Conservation (phyloP, 2,888 invertebrate species). For the Trilocha varians region DNA sequence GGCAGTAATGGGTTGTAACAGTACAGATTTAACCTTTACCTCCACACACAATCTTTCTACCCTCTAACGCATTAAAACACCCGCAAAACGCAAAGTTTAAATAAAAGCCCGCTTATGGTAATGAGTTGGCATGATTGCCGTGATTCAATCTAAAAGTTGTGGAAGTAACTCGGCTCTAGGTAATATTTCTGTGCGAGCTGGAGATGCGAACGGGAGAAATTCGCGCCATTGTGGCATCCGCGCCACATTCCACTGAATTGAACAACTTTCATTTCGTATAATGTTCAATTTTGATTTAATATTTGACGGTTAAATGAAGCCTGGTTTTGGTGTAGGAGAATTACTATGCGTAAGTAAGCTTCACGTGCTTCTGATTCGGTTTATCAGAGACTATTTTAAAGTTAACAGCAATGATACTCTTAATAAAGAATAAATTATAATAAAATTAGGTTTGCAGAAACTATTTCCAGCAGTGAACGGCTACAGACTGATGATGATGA, state of each 20-base stretch:
- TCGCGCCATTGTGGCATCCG: not conserved
- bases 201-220: not conserved
- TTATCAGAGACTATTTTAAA: no score
- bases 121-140: constrained; percentile 5
- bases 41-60: no score
- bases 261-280: not conserved
- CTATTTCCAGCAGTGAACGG: no score
- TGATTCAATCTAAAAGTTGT: constrained; percentile 6
- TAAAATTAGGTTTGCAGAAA: no score
- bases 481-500: no score
- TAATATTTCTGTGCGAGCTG: not conserved
- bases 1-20: no score
- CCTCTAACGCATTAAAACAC: no score
- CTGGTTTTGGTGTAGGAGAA: not conserved
- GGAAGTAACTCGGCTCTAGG: constrained; percentile 1
- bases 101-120: constrained; percentile 3
- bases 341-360: no score
- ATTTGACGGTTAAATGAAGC: not conserved
- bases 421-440: no score
- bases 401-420: no score
- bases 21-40: no score
- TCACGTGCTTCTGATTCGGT: no score
- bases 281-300: not conserved
- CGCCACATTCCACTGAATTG: not conserved
- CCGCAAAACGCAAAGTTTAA: not conserved